A percentile compares a stretch with the other conserved stretches of the same genome.
Evolutionary conservation across 1,140 invertebrate genomes (phyloP).

Genomic region (Drosophila guanche): DNA sequence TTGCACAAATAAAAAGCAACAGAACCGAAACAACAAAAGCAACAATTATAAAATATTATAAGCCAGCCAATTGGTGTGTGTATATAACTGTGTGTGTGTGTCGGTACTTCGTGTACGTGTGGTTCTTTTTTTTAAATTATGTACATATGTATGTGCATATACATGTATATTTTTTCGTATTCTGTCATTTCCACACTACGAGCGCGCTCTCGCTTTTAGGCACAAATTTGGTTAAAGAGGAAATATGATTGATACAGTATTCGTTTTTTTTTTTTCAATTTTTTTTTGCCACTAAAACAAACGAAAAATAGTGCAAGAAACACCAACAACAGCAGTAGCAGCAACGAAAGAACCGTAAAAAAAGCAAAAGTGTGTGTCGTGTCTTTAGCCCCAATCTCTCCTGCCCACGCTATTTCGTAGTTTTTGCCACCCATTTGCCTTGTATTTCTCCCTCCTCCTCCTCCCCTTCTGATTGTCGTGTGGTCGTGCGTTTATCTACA

Average conservation of each 20-base stretch:
- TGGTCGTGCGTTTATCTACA: conserved; percentile 29
- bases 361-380: conserved; percentile 20
- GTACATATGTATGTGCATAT: no score
- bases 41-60: conserved; percentile 66
- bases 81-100: conserved; percentile 7
- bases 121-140: no score
- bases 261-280: no score
- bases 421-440: conserved; percentile 28
- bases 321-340: no score
- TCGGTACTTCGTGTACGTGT: not conserved
- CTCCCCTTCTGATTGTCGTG: conserved; percentile 12
- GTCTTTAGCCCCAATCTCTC: conserved; percentile 23
- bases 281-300: no score
- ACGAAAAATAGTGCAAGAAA: no score
- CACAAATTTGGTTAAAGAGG: no score
- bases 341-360: no score
- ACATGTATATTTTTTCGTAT: no score
- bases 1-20: conserved; percentile 49
- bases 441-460: conserved; percentile 2
- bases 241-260: no score
- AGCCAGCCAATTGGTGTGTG: conserved; percentile 25
- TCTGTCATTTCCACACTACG: no score
- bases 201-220: no score
- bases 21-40: conserved; percentile 32
- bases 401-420: conserved; percentile 25